A percentile compares a stretch with the other conserved stretches of the same genome.
phyloP scores from a whole-genome alignment of 2,797 vertebrate species.

The Lutra lutra region DNA sequence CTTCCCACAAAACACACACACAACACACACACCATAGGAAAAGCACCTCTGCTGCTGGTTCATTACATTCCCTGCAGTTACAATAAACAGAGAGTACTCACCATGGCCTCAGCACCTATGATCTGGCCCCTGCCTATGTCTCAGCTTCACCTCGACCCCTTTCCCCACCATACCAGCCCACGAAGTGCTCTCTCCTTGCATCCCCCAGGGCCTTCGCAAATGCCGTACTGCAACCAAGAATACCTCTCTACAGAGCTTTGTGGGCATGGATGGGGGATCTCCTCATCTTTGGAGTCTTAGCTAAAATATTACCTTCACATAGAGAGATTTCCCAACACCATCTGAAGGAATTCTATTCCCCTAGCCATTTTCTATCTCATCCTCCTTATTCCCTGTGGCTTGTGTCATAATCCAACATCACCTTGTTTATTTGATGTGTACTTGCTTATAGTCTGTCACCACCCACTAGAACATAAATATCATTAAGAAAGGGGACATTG shows the following conservation, averaged over 20 bases:
- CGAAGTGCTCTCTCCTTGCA: neutral
- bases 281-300: neutral
- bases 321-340: neutral
- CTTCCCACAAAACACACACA: neutral
- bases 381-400: neutral
- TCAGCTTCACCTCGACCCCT: neutral
- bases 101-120: neutral
- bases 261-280: neutral
- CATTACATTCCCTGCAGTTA: neutral
- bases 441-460: neutral
- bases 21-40: neutral
- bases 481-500: neutral
- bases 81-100: neutral
- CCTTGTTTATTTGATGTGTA: neutral
- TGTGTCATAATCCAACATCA: neutral
- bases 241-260: neutral
- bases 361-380: neutral
- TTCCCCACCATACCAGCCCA: neutral
- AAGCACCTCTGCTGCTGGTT: neutral
- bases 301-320: neutral
- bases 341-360: neutral
- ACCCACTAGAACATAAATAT: neutral
- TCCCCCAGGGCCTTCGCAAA: neutral
- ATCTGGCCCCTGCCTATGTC: neutral
- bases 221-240: neutral